Conservation (phyloP, 2,113 vertebrate genomes). For the Ciconia stormi region DNA sequence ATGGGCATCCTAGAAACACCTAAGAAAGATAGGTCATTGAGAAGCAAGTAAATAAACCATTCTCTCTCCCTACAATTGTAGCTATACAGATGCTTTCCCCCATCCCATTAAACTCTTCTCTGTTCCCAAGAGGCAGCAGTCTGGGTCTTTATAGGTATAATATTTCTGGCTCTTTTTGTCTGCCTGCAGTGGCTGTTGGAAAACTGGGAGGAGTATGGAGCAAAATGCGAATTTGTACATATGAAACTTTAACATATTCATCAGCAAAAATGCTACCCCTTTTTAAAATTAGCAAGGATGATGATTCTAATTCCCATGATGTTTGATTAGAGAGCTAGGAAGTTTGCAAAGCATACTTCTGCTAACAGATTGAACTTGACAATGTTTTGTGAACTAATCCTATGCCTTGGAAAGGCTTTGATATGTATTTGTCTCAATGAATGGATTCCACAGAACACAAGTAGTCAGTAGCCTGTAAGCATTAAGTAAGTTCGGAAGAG, state of each 20-base stretch:
- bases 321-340: not conserved
- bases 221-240: not conserved
- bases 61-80: conserved; percentile 2
- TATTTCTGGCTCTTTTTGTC: not conserved
- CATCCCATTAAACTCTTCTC: not conserved
- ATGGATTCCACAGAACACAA: not conserved
- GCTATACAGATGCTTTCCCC: not conserved
- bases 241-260: not conserved
- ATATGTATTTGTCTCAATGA: not conserved
- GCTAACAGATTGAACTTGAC: not conserved
- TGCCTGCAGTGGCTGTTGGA: not conserved
- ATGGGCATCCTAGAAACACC: conserved; percentile 51
- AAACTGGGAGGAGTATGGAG: not conserved
- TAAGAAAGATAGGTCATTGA: conserved; percentile 44
- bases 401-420: not conserved
- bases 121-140: not conserved
- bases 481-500: not conserved
- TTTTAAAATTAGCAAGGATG: not conserved
- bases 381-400: not conserved
- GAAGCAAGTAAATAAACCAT: conserved; percentile 62
- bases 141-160: not conserved
- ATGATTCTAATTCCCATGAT: not conserved
- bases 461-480: not conserved
- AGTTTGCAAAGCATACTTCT: not conserved
- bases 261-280: not conserved